Percentiles rank a stretch among this genome's conserved stretches.
Evolutionary conservation across 2,113 vertebrate genomes (phyloP).

Genomic region (Vidua chalybeata): DNA sequence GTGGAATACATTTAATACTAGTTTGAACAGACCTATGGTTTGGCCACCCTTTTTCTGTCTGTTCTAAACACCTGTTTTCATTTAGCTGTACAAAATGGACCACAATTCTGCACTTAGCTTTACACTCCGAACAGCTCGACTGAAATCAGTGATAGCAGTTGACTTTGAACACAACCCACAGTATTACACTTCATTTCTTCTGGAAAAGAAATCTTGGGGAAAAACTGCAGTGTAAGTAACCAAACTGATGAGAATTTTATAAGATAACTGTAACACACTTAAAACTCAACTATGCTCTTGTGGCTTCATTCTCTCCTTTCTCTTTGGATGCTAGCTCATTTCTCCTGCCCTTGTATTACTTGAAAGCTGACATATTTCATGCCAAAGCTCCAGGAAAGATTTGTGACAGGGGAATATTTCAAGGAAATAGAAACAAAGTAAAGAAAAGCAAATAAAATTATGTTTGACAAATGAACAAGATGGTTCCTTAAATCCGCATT

Average conservation of each 20-base stretch:
- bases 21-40: neutral
- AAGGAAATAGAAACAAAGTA: neutral
- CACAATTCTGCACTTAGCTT: neutral
- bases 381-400: neutral
- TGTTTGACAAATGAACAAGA: neutral
- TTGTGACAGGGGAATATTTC: neutral
- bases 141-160: neutral
- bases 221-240: neutral
- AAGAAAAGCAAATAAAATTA: neutral
- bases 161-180: neutral
- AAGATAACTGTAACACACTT: neutral
- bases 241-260: neutral
- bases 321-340: neutral
- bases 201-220: neutral
- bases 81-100: neutral
- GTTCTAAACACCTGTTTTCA: slow-evolving; percentile 22
- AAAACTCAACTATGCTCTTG: neutral
- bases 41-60: neutral
- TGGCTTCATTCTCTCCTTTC: neutral
- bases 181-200: slow-evolving; percentile 37
- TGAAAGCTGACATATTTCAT: neutral
- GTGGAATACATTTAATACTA: slow-evolving; percentile 7
- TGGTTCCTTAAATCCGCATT: neutral
- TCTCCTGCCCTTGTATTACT: neutral
- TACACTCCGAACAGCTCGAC: neutral